phyloP scores from a whole-genome alignment of 2,888 invertebrate genomes.

The Meiosimyza decipiens region DNA sequence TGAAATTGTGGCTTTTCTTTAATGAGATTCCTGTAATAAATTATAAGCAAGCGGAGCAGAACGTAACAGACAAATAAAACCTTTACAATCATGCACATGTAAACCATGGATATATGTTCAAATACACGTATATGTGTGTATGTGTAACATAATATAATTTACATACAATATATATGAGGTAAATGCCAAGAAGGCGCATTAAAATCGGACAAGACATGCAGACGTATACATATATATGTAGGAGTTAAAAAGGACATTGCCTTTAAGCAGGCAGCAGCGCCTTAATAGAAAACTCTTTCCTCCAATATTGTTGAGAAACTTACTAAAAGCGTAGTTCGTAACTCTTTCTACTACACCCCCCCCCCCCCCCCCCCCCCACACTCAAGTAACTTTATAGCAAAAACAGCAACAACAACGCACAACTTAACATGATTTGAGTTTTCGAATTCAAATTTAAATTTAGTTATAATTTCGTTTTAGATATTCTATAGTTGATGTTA shows the following conservation, averaged over 20 bases:
- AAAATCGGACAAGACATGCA: no score
- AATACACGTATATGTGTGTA: no score
- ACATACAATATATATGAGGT: no score
- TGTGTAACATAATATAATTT: no score
- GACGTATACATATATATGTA: not conserved
- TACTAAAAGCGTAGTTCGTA: not conserved
- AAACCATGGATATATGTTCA: not conserved
- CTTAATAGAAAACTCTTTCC: not conserved
- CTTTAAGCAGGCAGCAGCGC: not conserved
- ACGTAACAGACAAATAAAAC: slow-evolving; percentile 23
- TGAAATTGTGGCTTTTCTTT: slow-evolving; percentile 50
- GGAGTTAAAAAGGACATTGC: slow-evolving; percentile 26
- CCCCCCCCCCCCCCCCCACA: not conserved
- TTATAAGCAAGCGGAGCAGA: slow-evolving; percentile 42
- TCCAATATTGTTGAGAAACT: not conserved
- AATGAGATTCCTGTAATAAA: slow-evolving; percentile 51
- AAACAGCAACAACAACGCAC: not conserved
- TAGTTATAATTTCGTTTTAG: slow-evolving; percentile 28
- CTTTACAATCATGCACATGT: not conserved
- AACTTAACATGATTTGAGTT: slow-evolving; percentile 29
- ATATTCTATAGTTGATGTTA: not conserved
- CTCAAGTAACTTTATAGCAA: no score
- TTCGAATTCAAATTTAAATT: slow-evolving; percentile 33
- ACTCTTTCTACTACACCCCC: not conserved
- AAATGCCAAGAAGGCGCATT: no score